Evolutionary conservation across 1,140 invertebrate genomes (phyloP).

Genomic region (Megalonaias nervosa): DNA sequence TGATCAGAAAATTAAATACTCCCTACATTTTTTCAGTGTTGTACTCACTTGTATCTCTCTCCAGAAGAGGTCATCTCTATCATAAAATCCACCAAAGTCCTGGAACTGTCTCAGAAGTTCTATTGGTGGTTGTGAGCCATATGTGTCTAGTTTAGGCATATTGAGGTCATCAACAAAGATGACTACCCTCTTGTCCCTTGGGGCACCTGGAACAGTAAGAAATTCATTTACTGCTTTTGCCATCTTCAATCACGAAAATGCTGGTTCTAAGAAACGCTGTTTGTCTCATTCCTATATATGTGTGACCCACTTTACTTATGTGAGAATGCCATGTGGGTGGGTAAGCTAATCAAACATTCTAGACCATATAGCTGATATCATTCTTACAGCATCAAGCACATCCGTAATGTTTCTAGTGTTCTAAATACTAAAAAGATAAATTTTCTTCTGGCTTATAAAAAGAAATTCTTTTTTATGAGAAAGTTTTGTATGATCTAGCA

Average conservation of each 20-base stretch:
- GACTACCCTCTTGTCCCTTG: constrained; percentile 66
- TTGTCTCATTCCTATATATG: background rate
- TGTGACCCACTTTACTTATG: too few relatives aligned
- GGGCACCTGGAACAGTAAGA: constrained; percentile 59
- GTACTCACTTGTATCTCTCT: constrained; percentile 76
- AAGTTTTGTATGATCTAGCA: too few relatives aligned
- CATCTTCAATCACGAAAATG: background rate
- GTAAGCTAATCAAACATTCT: too few relatives aligned
- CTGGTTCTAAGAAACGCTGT: background rate
- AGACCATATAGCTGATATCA: too few relatives aligned
- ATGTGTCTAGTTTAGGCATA: constrained; percentile 72
- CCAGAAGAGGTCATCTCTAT: constrained; percentile 89
- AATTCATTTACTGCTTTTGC: background rate
- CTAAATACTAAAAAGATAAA: too few relatives aligned
- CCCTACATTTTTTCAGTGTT: too few relatives aligned
- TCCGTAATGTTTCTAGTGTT: too few relatives aligned
- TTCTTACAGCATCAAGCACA: background rate
- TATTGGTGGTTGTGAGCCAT: constrained; percentile 72
- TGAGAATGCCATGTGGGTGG: too few relatives aligned
- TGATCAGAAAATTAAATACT: too few relatives aligned
- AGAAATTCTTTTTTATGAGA: too few relatives aligned
- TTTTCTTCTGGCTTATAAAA: too few relatives aligned
- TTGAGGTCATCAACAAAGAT: constrained; percentile 75
- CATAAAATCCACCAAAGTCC: constrained; percentile 88
- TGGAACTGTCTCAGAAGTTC: constrained; percentile 81